These are phyloP conservation scores for Magallana ariakensis DNA, from an alignment of 1,140 invertebrate genomes.

Conservation along the genomic window DNA sequence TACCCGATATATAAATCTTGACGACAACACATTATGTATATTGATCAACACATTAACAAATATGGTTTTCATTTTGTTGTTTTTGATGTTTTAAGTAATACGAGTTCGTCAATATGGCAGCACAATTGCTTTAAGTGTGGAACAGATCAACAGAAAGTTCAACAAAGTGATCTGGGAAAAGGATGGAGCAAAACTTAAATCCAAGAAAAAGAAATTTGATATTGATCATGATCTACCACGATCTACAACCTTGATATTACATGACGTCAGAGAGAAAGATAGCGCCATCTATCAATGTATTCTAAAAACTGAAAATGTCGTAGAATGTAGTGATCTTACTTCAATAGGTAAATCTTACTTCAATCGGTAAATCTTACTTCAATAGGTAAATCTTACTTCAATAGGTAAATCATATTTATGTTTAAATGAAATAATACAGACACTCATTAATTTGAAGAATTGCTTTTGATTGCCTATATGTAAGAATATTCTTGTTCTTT, in stretches of 20 bases:
- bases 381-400: too few relatives aligned
- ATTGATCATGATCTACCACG: neutral
- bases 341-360: too few relatives aligned
- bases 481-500: too few relatives aligned
- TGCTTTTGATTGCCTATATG: too few relatives aligned
- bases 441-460: too few relatives aligned
- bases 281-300: conserved; percentile 13
- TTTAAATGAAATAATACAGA: too few relatives aligned
- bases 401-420: too few relatives aligned
- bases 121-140: neutral
- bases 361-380: too few relatives aligned
- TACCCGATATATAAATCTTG: too few relatives aligned
- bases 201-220: neutral
- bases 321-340: neutral
- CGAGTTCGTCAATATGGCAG: neutral
- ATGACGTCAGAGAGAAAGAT: conserved; percentile 3
- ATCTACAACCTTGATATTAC: neutral
- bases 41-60: too few relatives aligned
- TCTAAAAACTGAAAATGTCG: neutral
- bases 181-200: neutral
- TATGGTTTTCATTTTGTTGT: neutral
- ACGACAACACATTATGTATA: too few relatives aligned
- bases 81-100: neutral
- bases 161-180: neutral
- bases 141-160: neutral